Evolutionary conservation across 2,113 vertebrate species (phyloP).

Genomic region (Psittacus erithacus): DNA sequence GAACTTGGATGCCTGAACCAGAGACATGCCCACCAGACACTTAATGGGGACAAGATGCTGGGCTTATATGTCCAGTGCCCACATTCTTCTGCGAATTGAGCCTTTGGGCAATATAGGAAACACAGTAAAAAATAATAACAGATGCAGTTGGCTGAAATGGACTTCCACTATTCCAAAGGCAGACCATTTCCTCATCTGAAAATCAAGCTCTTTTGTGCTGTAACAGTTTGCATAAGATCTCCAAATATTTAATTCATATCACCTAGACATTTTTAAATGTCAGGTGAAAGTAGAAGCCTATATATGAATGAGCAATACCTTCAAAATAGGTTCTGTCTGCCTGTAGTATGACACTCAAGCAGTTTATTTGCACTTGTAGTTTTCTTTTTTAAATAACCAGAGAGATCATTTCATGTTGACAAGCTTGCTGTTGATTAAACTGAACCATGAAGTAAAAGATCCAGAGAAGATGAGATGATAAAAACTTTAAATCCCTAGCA

Average conservation of each 20-base stretch:
- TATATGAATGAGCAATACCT: conserved; percentile 12
- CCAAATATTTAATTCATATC: not conserved
- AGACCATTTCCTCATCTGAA: not conserved
- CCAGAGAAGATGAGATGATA: conserved; percentile 24
- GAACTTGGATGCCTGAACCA: not conserved
- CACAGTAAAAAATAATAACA: not conserved
- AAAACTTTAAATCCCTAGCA: conserved; percentile 67
- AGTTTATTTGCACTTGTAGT: not conserved
- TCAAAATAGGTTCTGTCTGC: not conserved
- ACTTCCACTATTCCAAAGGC: not conserved
- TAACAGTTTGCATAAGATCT: not conserved
- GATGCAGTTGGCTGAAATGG: not conserved
- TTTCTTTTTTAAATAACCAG: not conserved
- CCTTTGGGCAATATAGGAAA: not conserved
- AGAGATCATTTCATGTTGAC: not conserved
- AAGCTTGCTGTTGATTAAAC: conserved; percentile 52
- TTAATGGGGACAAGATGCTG: not conserved
- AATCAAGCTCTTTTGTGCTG: not conserved
- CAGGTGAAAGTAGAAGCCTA: conserved; percentile 1
- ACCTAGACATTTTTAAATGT: not conserved
- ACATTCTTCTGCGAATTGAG: not conserved
- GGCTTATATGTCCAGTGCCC: not conserved
- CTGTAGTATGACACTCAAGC: not conserved
- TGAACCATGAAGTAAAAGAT: conserved; percentile 42
- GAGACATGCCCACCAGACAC: not conserved